phyloP scores from a whole-genome alignment of 2,888 invertebrate species.

The Lasioglossum villosulum region DNA sequence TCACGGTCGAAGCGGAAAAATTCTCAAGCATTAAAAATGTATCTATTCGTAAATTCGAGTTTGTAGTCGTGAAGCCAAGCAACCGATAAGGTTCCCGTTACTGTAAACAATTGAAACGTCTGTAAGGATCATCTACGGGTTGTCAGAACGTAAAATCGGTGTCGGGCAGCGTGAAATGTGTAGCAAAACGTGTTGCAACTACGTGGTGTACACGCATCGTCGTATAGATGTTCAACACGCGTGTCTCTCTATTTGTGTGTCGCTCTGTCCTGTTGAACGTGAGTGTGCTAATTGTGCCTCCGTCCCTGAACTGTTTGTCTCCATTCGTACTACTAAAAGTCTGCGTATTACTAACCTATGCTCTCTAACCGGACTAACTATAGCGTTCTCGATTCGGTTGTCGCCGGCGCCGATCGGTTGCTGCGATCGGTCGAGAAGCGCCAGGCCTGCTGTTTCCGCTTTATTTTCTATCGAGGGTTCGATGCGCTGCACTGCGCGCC shows the following conservation, averaged over 20 bases:
- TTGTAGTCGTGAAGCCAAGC: too few relatives aligned
- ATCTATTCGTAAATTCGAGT: too few relatives aligned
- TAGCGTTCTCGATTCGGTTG: constrained; percentile 56
- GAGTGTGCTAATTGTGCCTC: constrained; percentile 84
- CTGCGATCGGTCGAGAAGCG: constrained; percentile 6
- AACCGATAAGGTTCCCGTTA: neutral
- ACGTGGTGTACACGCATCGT: constrained; percentile 21
- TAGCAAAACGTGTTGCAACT: neutral
- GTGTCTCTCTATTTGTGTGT: constrained; percentile 69
- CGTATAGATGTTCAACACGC: constrained; percentile 57
- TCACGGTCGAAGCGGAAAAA: too few relatives aligned
- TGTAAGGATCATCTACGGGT: neutral
- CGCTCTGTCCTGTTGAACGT: constrained; percentile 78
- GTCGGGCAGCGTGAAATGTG: neutral
- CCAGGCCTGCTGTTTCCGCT: constrained; percentile 4
- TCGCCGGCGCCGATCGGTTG: constrained; percentile 24
- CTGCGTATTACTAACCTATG: constrained; percentile 72
- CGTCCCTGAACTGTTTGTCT: constrained; percentile 83
- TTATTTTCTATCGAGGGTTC: neutral
- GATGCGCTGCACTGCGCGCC: neutral
- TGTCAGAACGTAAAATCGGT: neutral
- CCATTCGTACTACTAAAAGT: constrained; percentile 68
- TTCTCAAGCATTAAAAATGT: neutral
- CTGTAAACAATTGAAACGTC: neutral
- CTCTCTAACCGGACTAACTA: constrained; percentile 71